Percentiles rank a stretch among this genome's conserved stretches.
These are phyloP conservation scores for Saccostrea glomerata DNA, from an alignment of 1,140 invertebrate genomes.

Conservation along the genomic window DNA sequence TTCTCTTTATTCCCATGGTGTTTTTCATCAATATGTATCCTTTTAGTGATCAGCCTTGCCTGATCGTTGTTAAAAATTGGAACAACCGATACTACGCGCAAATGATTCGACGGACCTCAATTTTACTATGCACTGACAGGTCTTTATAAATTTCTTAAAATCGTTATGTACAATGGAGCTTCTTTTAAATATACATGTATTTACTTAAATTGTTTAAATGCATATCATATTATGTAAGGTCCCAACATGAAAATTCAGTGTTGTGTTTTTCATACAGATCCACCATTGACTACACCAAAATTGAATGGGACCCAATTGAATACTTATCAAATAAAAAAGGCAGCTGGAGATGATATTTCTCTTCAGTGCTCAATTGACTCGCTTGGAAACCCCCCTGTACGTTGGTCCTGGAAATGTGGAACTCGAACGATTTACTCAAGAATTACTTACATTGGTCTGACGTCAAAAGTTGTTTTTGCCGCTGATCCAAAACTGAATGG, in stretches of 20 bases:
- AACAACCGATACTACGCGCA: too few species aligned
- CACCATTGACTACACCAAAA: background rate
- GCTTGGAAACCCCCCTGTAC: background rate
- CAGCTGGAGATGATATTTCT: background rate
- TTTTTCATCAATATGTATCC: too few species aligned
- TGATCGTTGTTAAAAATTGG: too few species aligned
- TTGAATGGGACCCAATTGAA: background rate
- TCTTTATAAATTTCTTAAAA: too few species aligned
- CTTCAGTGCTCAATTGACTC: background rate
- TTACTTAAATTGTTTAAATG: too few species aligned
- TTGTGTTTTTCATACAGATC: background rate
- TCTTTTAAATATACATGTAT: too few species aligned
- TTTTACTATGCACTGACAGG: too few species aligned
- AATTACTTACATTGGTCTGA: background rate
- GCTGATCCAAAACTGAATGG: background rate
- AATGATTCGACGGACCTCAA: too few species aligned
- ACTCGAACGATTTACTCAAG: background rate
- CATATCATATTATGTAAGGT: too few species aligned
- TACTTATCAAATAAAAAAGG: background rate
- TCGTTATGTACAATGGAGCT: too few species aligned
- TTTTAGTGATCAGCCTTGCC: too few species aligned
- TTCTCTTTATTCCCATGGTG: background rate
- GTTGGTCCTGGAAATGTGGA: conserved; percentile 24
- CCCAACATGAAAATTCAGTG: too few species aligned
- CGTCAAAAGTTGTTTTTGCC: background rate